Percentiles rank a stretch among this genome's conserved stretches.
These are phyloP conservation scores for Latrodectus geometricus DNA, from an alignment of 1,140 invertebrate genomes.

Conservation along the genomic window DNA sequence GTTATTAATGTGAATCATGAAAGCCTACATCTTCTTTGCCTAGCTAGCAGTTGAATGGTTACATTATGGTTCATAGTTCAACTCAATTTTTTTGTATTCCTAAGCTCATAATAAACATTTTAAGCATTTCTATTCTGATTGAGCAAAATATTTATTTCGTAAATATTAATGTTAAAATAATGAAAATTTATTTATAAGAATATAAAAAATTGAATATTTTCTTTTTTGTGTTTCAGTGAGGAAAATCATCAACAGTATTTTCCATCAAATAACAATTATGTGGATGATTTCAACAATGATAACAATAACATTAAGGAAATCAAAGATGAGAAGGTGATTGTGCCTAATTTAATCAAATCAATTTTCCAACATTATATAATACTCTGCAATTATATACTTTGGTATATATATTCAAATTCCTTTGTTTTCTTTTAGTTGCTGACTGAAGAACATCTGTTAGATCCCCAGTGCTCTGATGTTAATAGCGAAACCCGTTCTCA, in stretches of 20 bases:
- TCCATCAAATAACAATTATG: constrained; percentile 15
- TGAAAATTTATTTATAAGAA: too few relatives aligned
- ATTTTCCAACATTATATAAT: not conserved
- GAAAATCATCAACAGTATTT: constrained; percentile 38
- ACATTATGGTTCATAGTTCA: too few relatives aligned
- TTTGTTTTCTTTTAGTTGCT: constrained; percentile 1
- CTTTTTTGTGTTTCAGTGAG: constrained; percentile 17
- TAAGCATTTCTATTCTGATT: too few relatives aligned
- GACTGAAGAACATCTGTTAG: constrained; percentile 27
- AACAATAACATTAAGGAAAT: constrained; percentile 8
- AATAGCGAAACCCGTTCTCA: constrained; percentile 45
- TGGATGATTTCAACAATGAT: constrained; percentile 47
- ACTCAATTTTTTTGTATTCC: too few relatives aligned
- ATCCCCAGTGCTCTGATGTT: constrained; percentile 28
- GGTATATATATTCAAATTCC: too few relatives aligned
- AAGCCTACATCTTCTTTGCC: too few relatives aligned
- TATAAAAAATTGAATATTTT: not conserved
- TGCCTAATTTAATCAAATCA: too few relatives aligned
- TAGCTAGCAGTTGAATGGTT: too few relatives aligned
- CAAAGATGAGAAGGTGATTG: not conserved
- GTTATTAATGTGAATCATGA: too few relatives aligned
- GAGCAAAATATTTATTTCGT: too few relatives aligned
- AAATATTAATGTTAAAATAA: too few relatives aligned
- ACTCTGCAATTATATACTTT: not conserved
- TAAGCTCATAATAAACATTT: too few relatives aligned